Conservation (phyloP, 2,888 invertebrate species). For the Silvanus unidentatus region DNA sequence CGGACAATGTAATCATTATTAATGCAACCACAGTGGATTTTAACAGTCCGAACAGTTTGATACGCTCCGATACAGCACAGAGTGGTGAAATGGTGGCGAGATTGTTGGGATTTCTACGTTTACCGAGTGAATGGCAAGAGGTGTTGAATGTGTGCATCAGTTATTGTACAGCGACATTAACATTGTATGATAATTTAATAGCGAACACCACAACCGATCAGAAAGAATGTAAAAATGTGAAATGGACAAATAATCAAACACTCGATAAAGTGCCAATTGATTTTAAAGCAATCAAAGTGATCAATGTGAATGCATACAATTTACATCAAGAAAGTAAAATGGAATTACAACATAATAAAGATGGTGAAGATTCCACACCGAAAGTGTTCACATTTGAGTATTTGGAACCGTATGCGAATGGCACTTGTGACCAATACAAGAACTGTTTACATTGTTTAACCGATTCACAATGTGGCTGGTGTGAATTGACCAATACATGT, state of each 20-base stretch:
- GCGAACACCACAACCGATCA: constrained; percentile 62
- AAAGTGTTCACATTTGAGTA: constrained; percentile 84
- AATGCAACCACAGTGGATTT: constrained; percentile 81
- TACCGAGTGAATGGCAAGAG: constrained; percentile 71
- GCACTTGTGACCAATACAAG: constrained; percentile 67
- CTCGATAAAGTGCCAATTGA: constrained; percentile 42
- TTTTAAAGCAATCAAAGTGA: constrained; percentile 46
- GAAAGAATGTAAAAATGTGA: constrained; percentile 62
- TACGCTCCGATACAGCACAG: constrained; percentile 60
- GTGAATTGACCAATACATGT: constrained; percentile 68
- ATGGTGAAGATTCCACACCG: constrained; percentile 60
- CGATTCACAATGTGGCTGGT: constrained; percentile 90
- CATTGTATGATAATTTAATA: constrained; percentile 47
- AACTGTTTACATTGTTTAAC: constrained; percentile 85
- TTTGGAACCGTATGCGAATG: constrained; percentile 80
- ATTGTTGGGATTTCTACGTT: constrained; percentile 75
- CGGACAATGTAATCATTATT: constrained; percentile 80
- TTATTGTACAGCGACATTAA: constrained; percentile 65
- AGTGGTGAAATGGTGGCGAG: constrained; percentile 69
- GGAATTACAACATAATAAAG: constrained; percentile 72
- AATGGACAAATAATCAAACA: constrained; percentile 50
- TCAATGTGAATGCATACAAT: constrained; percentile 51
- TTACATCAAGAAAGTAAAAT: constrained; percentile 71
- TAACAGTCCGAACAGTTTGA: constrained; percentile 61
- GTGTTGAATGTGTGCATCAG: constrained; percentile 72